Conservation (phyloP, 1,140 invertebrate species). For the Calliphora vicina region DNA sequence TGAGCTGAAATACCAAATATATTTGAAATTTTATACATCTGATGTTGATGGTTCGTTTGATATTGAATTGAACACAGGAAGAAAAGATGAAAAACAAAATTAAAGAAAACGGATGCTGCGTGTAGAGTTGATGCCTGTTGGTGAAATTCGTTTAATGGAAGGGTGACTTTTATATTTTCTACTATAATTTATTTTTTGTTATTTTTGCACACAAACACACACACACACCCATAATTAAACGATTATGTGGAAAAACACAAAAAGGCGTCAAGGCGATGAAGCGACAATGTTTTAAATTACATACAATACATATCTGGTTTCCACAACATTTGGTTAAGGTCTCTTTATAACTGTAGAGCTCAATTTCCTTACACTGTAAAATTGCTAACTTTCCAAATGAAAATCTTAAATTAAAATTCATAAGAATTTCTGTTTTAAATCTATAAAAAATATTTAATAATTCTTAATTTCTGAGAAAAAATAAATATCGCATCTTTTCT, state of each 20-base stretch:
- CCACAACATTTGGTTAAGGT: too few species aligned
- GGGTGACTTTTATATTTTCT: constrained; percentile 2
- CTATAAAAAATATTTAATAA: too few species aligned
- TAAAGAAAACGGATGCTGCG: constrained; percentile 8
- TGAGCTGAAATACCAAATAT: neutral
- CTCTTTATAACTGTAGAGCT: too few species aligned
- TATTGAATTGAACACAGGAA: neutral
- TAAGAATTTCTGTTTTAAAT: too few species aligned
- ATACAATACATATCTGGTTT: too few species aligned
- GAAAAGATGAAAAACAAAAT: neutral
- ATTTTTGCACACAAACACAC: neutral
- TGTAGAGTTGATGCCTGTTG: constrained; percentile 9
- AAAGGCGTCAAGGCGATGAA: neutral
- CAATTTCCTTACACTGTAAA: too few species aligned
- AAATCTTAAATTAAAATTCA: too few species aligned
- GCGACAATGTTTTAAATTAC: too few species aligned
- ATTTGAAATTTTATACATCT: constrained; percentile 7
- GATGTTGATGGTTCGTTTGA: constrained; percentile 8
- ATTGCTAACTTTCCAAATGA: too few species aligned
- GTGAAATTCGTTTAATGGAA: neutral
- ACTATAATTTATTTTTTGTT: neutral
- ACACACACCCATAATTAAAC: neutral
- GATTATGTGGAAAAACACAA: neutral
- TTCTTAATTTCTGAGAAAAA: too few species aligned
- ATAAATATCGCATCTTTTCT: too few species aligned